Conservation (phyloP, 2,888 invertebrate genomes). For the Drosophila setosimentum region DNA sequence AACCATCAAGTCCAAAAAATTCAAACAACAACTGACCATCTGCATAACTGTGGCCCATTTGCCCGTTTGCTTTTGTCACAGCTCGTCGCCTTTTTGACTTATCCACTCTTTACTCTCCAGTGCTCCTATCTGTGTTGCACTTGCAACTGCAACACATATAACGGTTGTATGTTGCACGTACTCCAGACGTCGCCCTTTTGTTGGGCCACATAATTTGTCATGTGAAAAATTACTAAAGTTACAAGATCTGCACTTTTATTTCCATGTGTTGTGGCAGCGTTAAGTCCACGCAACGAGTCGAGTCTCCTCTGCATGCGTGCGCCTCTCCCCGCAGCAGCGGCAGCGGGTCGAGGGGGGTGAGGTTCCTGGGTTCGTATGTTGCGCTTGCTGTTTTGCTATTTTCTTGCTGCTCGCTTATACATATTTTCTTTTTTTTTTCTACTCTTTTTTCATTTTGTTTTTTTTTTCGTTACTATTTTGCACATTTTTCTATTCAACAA, state of each 20-base stretch:
- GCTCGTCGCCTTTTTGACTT: constrained; percentile 62
- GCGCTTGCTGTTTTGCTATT: constrained; percentile 68
- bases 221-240: constrained; percentile 83
- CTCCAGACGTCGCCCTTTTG: constrained; percentile 51
- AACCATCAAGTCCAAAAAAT: background rate
- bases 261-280: constrained; percentile 53
- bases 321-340: constrained; percentile 12
- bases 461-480: constrained; percentile 78
- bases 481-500: constrained; percentile 81
- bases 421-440: constrained; percentile 4
- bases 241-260: constrained; percentile 80
- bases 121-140: background rate
- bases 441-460: constrained; percentile 17
- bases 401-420: constrained; percentile 50
- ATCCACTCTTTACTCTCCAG: constrained; percentile 3
- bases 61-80: constrained; percentile 58
- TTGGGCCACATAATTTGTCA: constrained; percentile 82
- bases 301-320: constrained; percentile 38
- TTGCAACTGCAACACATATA: constrained; percentile 11
- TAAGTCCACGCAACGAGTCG: constrained; percentile 48
- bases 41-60: constrained; percentile 61
- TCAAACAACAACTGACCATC: constrained; percentile 35
- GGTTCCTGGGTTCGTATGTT: constrained; percentile 7
- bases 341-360: background rate
- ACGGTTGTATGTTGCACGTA: constrained; percentile 4